These are phyloP conservation scores for Formica exsecta DNA, from an alignment of 1,140 invertebrate species.

Conservation along the genomic window DNA sequence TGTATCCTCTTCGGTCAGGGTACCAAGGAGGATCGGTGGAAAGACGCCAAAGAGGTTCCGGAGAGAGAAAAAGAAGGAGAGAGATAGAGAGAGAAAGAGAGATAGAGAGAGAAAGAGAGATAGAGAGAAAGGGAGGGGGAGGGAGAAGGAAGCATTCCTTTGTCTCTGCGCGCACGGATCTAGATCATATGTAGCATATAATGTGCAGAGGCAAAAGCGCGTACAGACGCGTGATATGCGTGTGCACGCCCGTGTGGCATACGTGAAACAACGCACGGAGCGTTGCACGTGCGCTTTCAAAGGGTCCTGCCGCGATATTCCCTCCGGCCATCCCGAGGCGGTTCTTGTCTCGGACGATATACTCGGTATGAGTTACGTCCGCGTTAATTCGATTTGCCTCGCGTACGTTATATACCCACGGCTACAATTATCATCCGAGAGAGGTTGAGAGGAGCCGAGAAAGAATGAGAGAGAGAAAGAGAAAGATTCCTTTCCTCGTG, in stretches of 20 bases:
- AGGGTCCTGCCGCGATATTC: constrained; percentile 54
- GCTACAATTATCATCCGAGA: constrained; percentile 51
- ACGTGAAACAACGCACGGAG: constrained; percentile 30
- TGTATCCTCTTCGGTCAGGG: constrained; percentile 77
- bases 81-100: constrained; percentile 67
- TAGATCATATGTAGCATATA: constrained; percentile 80
- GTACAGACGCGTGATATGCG: constrained; percentile 61
- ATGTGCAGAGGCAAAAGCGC: constrained; percentile 60
- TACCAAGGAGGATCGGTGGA: constrained; percentile 78
- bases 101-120: constrained; percentile 57
- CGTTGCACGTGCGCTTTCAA: constrained; percentile 50
- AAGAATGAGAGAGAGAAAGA: not conserved
- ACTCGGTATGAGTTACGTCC: constrained; percentile 61
- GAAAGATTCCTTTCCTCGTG: not conserved
- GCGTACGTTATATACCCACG: constrained; percentile 52
- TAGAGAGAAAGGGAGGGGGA: constrained; percentile 66
- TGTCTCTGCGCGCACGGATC: constrained; percentile 84
- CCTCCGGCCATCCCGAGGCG: constrained; percentile 22
- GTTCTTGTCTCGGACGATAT: constrained; percentile 59
- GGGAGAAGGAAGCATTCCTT: constrained; percentile 83
- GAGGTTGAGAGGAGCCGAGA: constrained; percentile 5
- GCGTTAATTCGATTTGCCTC: constrained; percentile 63
- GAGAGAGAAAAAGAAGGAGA: constrained; percentile 69
- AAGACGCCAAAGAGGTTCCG: constrained; percentile 74
- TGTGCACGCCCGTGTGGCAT: constrained; percentile 22